Base-by-base conservation (phyloP, 2,888 invertebrate species). In the Apocheima hispidaria region DNA sequence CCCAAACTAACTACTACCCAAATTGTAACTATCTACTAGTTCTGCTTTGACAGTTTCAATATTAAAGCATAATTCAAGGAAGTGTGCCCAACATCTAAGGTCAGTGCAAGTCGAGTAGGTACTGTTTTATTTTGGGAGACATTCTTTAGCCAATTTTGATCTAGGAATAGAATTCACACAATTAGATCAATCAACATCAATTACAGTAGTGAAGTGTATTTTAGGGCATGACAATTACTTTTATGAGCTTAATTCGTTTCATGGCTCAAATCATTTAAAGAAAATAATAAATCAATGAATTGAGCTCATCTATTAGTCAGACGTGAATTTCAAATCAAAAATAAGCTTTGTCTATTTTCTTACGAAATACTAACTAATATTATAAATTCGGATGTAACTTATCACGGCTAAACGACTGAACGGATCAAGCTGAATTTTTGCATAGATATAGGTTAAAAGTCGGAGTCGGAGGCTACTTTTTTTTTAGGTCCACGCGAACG, bases 211-310 rank as follows among this genome's bases (percentile, higher is more conserved):
- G 14, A 35, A 18, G 7, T 41, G 48, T 57, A 57, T 62, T 62
- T 62, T 62, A 49, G 41, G 46, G 33, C 9, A 52, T 57, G 61
- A 57, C 61, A 35, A 40, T 33, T 46, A 38, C 12, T 44, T 44
- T 26, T 43, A 21, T 35, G 35, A 57, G 33, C n/a, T 16, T 12
- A 30, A 56, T 30, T 40, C 10, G 18, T 30, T 40, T 40, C 10
- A 40, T 43, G 43, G 6, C 23, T n/a, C 14, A 23, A n/a, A n/a
- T n/a, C n/a, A n/a, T n/a, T n/a, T n/a, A n/a, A n/a, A n/a, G n/a
- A n/a, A n/a, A n/a, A n/a, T n/a, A n/a, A n/a, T n/a, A n/a, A n/a
- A n/a, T n/a, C n/a, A n/a, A n/a, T n/a, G n/a, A n/a, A n/a, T n/a
- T n/a, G n/a, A n/a, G n/a, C n/a, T n/a, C n/a, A n/a, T n/a, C n/a